A percentile compares a stretch with the other conserved stretches of the same genome.
Evolutionary conservation across 2,888 invertebrate species (phyloP).

Genomic region (Epinotia bilunana): DNA sequence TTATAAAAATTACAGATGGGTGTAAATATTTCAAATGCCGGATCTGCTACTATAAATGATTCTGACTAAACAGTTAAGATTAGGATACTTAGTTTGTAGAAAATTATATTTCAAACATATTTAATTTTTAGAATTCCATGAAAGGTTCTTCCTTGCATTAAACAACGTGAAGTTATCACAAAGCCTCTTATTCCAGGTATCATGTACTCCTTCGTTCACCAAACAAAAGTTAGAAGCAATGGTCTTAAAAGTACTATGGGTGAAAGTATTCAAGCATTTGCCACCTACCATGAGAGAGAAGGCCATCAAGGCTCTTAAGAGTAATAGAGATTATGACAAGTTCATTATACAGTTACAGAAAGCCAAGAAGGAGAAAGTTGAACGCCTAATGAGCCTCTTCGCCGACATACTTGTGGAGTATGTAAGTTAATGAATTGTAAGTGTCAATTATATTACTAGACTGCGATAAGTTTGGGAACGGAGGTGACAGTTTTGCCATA

Average conservation of each 20-base stretch:
- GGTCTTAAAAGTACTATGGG: slow-evolving; percentile 73
- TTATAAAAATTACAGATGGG: too few species aligned
- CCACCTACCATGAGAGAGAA: slow-evolving; percentile 65
- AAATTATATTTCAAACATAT: too few species aligned
- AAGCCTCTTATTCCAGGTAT: slow-evolving; percentile 56
- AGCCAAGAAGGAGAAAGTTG: slow-evolving; percentile 66
- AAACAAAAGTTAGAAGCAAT: slow-evolving; percentile 71
- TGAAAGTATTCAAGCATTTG: slow-evolving; percentile 66
- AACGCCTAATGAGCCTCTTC: slow-evolving; percentile 63
- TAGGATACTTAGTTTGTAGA: too few species aligned
- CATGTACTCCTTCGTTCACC: slow-evolving; percentile 53
- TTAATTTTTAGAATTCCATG: too few species aligned
- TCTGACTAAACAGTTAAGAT: too few species aligned
- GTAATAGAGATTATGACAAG: slow-evolving; percentile 66
- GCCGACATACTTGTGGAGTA: slow-evolving; percentile 68
- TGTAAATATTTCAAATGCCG: too few species aligned
- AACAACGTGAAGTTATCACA: slow-evolving; percentile 13
- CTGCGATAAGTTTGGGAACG: neutral
- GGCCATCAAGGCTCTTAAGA: slow-evolving; percentile 65
- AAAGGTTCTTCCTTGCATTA: neutral
- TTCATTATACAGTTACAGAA: slow-evolving; percentile 62
- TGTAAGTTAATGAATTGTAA: slow-evolving; percentile 55
- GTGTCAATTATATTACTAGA: neutral
- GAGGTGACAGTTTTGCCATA: neutral
- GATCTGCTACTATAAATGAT: too few species aligned